Evolutionary conservation across 2,113 vertebrate genomes (phyloP).

Genomic region (Orthonyx spaldingii): DNA sequence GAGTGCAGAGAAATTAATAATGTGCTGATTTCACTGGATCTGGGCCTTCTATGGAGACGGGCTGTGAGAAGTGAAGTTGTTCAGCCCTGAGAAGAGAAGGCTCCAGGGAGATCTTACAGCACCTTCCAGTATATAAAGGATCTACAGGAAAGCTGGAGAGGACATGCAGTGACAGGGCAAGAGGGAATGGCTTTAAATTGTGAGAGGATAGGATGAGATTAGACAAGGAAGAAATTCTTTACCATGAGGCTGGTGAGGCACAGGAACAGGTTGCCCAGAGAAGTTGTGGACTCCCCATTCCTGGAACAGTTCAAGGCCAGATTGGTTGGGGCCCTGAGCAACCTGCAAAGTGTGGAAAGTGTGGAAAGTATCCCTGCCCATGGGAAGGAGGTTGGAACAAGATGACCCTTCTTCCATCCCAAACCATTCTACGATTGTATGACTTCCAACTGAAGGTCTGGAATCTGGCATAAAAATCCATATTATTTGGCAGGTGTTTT

Average conservation of each 20-base stretch:
- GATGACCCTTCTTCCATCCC: neutral
- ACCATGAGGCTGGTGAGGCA: neutral
- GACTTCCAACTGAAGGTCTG: neutral
- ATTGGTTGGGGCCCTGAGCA: neutral
- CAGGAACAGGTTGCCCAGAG: neutral
- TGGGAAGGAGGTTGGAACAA: no score
- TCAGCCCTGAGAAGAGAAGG: neutral
- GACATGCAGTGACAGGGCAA: neutral
- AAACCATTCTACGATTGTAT: accelerated
- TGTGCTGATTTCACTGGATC: neutral
- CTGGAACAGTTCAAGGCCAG: neutral
- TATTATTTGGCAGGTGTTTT: neutral
- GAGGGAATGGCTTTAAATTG: neutral
- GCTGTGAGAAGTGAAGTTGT: neutral
- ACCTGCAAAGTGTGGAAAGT: neutral
- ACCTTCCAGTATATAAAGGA: neutral
- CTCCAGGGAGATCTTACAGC: neutral
- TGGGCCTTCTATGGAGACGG: neutral
- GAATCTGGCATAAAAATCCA: neutral
- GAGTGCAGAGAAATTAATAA: neutral
- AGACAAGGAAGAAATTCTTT: neutral
- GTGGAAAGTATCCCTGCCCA: neutral
- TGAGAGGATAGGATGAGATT: accelerated
- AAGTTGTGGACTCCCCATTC: neutral
- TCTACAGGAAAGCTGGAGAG: neutral